Evolutionary conservation across 1,140 invertebrate genomes (phyloP).

Genomic region (Cydia pomonella): DNA sequence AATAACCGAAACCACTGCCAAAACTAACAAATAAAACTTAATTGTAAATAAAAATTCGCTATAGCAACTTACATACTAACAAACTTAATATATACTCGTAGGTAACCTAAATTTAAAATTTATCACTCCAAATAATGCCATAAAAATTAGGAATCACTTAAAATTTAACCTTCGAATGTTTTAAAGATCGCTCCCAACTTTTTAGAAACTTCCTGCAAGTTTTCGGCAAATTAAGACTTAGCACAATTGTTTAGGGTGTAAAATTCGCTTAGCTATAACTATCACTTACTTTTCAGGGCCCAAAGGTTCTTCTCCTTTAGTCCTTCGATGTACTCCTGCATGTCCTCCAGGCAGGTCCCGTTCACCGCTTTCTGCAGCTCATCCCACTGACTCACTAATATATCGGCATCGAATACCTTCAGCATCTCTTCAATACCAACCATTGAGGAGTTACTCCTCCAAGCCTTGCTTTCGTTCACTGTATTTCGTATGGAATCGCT

Average conservation of each 20-base stretch:
- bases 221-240: background rate
- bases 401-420: slow-evolving; percentile 79
- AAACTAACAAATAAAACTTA: no score
- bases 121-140: no score
- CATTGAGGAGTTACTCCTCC: slow-evolving; percentile 49
- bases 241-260: background rate
- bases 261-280: background rate
- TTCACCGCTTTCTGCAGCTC: slow-evolving; percentile 60
- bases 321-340: slow-evolving; percentile 84
- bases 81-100: no score
- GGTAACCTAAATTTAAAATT: no score
- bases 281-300: slow-evolving; percentile 88
- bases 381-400: slow-evolving; percentile 75
- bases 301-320: slow-evolving; percentile 83
- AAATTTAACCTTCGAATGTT: no score
- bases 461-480: slow-evolving; percentile 35
- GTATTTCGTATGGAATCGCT: slow-evolving; percentile 59
- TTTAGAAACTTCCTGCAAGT: no score
- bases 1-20: no score
- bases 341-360: slow-evolving; percentile 81
- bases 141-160: no score
- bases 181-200: no score
- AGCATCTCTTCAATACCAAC: slow-evolving; percentile 80
- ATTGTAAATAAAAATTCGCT: no score
- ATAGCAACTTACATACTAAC: no score